phyloP scores from a whole-genome alignment of 2,113 vertebrate species.

The Plestiodon gilberti region DNA sequence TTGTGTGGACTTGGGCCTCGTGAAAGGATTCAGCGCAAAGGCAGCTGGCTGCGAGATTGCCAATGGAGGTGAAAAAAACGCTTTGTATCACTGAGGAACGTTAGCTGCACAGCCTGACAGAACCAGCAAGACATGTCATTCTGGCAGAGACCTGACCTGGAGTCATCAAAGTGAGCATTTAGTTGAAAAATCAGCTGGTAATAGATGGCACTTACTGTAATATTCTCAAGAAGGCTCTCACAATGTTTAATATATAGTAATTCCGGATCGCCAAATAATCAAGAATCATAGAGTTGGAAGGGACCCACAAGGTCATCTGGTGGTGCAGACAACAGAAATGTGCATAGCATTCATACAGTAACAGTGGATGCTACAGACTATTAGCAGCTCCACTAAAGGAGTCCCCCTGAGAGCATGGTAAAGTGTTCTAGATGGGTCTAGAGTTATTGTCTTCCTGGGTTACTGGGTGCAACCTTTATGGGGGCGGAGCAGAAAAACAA shows the following conservation, averaged over 20 bases:
- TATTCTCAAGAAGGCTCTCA: neutral
- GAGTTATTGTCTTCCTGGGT: neutral
- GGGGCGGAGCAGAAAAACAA: no score
- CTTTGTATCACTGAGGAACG: neutral
- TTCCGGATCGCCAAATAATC: neutral
- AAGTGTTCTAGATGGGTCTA: neutral
- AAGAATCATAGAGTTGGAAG: no score
- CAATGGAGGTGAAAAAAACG: neutral
- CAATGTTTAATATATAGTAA: neutral
- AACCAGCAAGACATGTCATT: neutral
- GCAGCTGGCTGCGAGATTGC: neutral
- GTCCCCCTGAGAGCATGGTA: no score
- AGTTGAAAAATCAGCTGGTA: neutral
- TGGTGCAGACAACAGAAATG: neutral
- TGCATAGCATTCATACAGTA: neutral
- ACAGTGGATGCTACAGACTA: neutral
- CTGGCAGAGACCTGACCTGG: neutral
- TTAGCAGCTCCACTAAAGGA: neutral
- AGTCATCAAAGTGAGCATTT: neutral
- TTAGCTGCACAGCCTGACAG: neutral
- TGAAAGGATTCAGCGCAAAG: neutral
- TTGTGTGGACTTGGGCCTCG: neutral
- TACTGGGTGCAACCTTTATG: neutral
- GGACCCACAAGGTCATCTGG: no score
- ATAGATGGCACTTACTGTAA: neutral